These are phyloP conservation scores for Galagoides demidoff DNA, from an alignment of 2,797 vertebrate species.

Conservation along the genomic window DNA sequence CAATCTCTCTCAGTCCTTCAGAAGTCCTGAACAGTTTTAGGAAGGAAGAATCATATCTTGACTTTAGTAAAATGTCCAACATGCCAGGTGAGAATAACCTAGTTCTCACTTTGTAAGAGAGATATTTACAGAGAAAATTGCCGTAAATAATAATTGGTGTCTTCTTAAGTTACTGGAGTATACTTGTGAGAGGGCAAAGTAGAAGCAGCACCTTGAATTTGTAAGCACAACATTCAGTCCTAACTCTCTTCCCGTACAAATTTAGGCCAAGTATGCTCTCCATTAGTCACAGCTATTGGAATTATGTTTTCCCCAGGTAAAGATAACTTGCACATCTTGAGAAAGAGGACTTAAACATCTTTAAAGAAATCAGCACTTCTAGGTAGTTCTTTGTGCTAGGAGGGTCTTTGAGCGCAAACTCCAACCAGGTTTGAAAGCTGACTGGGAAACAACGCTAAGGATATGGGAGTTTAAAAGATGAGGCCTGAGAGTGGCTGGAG, in stretches of 20 bases:
- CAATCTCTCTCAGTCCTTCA: conserved; percentile 57
- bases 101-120: neutral
- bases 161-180: conserved; percentile 8
- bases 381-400: conserved; percentile 4
- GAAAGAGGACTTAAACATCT: conserved; percentile 75
- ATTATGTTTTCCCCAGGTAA: conserved; percentile 2
- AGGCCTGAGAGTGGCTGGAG: too few species aligned
- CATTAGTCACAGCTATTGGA: conserved; percentile 27
- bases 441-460: too few species aligned
- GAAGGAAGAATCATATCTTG: neutral
- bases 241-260: neutral
- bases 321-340: conserved; percentile 48
- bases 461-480: too few species aligned
- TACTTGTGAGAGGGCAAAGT: neutral
- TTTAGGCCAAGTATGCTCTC: conserved; percentile 8
- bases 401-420: too few species aligned
- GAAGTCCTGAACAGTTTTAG: neutral
- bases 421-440: too few species aligned
- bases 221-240: neutral
- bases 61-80: conserved; percentile 33
- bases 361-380: conserved; percentile 68
- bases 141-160: neutral
- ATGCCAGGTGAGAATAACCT: neutral
- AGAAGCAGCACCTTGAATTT: neutral
- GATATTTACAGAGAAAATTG: conserved; percentile 4